phyloP scores from a whole-genome alignment of 2,888 invertebrate species.

The Trissolcus brochymenae region DNA sequence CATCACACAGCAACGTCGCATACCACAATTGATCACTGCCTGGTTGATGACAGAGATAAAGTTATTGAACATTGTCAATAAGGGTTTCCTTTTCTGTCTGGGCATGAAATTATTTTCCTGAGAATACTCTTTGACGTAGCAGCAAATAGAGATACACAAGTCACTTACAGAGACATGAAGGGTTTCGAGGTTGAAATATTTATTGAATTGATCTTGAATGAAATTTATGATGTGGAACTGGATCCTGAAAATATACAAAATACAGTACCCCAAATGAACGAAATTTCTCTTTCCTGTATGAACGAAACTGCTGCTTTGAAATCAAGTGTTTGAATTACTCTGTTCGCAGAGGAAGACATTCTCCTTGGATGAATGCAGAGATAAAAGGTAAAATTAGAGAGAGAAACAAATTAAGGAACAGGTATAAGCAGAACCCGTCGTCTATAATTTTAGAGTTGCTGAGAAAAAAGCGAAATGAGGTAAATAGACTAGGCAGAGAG shows the following conservation, averaged over 20 bases:
- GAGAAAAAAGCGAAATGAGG: background rate
- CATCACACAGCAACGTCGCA: background rate
- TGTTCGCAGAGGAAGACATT: background rate
- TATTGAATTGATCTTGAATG: no score
- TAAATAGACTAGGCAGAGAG: background rate
- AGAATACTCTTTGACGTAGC: no score
- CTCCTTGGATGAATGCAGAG: slow-evolving; percentile 11
- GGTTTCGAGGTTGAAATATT: no score
- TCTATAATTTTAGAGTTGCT: background rate
- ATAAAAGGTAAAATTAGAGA: background rate
- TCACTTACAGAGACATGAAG: background rate
- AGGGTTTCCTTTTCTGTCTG: no score
- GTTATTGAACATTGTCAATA: background rate
- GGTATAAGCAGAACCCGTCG: background rate
- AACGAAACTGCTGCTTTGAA: slow-evolving; percentile 9
- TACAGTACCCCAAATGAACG: no score
- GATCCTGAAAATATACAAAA: no score
- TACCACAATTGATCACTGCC: background rate
- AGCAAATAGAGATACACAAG: no score
- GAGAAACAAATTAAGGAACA: slow-evolving; percentile 16
- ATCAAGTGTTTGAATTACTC: no score
- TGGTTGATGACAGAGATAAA: background rate
- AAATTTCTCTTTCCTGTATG: background rate
- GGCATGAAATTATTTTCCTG: no score
- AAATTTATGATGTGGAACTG: no score